Evolutionary conservation across 2,888 invertebrate genomes (phyloP), one percentile per base, ranked within the genome.

Genomic region (Gastrophysa polygoni): DNA sequence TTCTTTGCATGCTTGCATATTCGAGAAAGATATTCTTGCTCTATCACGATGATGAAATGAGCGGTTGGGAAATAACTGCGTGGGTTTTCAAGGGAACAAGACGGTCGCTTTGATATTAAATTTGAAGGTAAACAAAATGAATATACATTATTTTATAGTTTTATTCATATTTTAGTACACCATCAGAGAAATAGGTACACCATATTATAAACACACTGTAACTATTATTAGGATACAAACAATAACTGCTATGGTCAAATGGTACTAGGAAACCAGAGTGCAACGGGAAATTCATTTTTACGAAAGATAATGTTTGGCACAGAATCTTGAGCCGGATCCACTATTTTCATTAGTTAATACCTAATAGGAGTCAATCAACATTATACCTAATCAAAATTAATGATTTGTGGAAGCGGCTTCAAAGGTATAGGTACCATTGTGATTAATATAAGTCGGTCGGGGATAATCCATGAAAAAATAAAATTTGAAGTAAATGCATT

Each of bases 101-200:
- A n/a, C n/a, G n/a, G n/a, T n/a, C n/a, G n/a, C n/a, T n/a, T n/a
- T n/a, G n/a, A n/a, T n/a, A n/a, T n/a, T n/a, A n/a, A 24, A 24
- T 24, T 7, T 3, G 24, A 24, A 24, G 3, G 20, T 16, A 38
- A 47, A 32, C 17, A 5, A 59, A 54, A 64, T 32, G 16, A 62
- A 61, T 59, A 24, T 7, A 24, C 3, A 5, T 24, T 24, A 5
- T 24, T 24, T 24, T 24, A 5, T 77, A 79, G 78, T 78, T 79
- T 76, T 77, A 76, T 77, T 78, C 76, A 76, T 76, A 75, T 75
- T 74, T 78, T 77, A 78, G 75, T 78, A 78, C 78, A 78, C 75
- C 74, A 75, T 80, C 78, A 79, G 78, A 78, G 80, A 80, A 80
- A 79, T 80, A 78, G 78, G 78, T 80, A 80, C 79, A 79, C 77